A percentile compares a stretch with the other conserved stretches of the same genome.
These are phyloP conservation scores for Drosophila baimaii DNA, from an alignment of 1,140 invertebrate genomes.

Conservation along the genomic window DNA sequence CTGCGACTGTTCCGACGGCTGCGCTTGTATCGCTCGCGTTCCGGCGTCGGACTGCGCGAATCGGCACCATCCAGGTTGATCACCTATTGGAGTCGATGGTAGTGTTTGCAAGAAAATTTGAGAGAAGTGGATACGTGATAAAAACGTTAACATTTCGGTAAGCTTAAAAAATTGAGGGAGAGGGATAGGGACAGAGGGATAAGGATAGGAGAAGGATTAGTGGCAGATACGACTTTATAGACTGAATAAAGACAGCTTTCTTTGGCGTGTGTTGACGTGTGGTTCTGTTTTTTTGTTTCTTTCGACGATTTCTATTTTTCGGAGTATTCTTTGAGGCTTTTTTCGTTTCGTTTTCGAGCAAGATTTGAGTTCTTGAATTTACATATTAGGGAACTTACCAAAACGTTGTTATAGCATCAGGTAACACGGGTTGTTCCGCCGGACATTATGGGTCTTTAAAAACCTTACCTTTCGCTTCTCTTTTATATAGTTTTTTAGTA, in stretches of 20 bases:
- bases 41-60: slow-evolving; percentile 86
- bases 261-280: slow-evolving; percentile 84
- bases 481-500: slow-evolving; percentile 42
- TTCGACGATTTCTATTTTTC: slow-evolving; percentile 45
- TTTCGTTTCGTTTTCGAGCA: slow-evolving; percentile 69
- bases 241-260: slow-evolving; percentile 62
- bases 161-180: slow-evolving; percentile 49
- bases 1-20: slow-evolving; percentile 84
- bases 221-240: slow-evolving; percentile 34
- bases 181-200: slow-evolving; percentile 7
- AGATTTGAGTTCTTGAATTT: slow-evolving; percentile 64
- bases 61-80: slow-evolving; percentile 86
- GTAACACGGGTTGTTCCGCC: slow-evolving; percentile 63
- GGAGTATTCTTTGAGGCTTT: slow-evolving; percentile 18
- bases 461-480: slow-evolving; percentile 79
- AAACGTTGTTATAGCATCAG: slow-evolving; percentile 84
- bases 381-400: slow-evolving; percentile 83
- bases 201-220: not conserved
- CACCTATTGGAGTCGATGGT: slow-evolving; percentile 77
- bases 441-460: slow-evolving; percentile 59
- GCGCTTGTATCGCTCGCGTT: slow-evolving; percentile 85
- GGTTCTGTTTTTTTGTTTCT: slow-evolving; percentile 58
- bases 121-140: slow-evolving; percentile 72
- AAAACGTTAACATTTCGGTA: slow-evolving; percentile 70
- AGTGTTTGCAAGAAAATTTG: slow-evolving; percentile 75